Conservation (phyloP, 2,797 vertebrate genomes). For the Balearica regulorum region DNA sequence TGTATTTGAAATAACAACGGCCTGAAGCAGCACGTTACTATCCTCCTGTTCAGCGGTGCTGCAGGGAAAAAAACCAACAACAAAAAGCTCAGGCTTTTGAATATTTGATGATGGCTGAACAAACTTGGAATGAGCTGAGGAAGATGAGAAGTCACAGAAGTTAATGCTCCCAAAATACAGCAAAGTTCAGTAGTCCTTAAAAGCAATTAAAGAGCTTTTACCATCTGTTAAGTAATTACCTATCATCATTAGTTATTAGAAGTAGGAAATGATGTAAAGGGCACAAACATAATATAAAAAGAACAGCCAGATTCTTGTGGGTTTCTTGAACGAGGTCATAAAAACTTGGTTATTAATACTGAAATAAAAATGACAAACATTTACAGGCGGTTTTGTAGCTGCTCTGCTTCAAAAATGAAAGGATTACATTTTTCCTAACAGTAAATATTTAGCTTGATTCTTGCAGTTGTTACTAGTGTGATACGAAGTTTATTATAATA, state of each 20-base stretch:
- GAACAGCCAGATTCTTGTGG: neutral
- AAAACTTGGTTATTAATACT: conserved; percentile 13
- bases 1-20: neutral
- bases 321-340: conserved; percentile 32
- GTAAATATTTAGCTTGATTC: neutral
- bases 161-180: conserved; percentile 33
- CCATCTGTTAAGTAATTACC: conserved; percentile 57
- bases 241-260: conserved; percentile 55
- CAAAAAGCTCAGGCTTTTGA: neutral
- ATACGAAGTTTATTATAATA: neutral
- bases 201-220: conserved; percentile 49
- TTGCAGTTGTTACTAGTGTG: neutral
- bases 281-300: conserved; percentile 17
- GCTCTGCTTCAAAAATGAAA: neutral
- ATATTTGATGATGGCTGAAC: neutral
- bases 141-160: conserved; percentile 37
- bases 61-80: no score
- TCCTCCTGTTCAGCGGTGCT: neutral
- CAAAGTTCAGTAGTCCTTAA: conserved; percentile 37
- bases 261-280: conserved; percentile 38
- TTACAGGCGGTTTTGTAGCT: neutral
- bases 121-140: conserved; percentile 20
- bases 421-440: neutral
- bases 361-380: conserved; percentile 40
- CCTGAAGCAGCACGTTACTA: neutral